These are phyloP conservation scores for Pomacea canaliculata DNA, from an alignment of 2,888 invertebrate species.

Conservation along the genomic window DNA sequence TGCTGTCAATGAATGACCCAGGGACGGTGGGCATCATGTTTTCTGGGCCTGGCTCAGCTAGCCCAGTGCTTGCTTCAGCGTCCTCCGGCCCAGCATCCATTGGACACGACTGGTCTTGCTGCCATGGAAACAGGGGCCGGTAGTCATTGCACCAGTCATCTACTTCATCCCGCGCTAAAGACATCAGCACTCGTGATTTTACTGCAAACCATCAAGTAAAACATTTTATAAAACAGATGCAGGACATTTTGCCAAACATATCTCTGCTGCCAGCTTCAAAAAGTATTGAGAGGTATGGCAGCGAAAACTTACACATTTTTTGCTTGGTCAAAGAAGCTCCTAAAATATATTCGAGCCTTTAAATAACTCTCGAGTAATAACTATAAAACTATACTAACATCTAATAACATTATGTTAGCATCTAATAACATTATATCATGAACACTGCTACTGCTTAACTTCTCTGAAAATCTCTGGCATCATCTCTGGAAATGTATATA, in stretches of 20 bases:
- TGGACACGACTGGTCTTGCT: slow-evolving; percentile 31
- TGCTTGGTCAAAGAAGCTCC: too few species aligned
- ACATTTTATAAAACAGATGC: neutral
- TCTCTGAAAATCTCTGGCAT: too few species aligned
- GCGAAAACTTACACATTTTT: too few species aligned
- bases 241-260: neutral
- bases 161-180: slow-evolving; percentile 55
- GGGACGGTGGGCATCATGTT: slow-evolving; percentile 5
- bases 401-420: too few species aligned
- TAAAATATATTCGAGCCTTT: too few species aligned
- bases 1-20: neutral
- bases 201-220: slow-evolving; percentile 44
- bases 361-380: too few species aligned
- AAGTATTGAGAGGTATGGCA: too few species aligned
- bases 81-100: slow-evolving; percentile 4
- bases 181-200: slow-evolving; percentile 62
- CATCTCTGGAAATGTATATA: too few species aligned
- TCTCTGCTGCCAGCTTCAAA: too few species aligned
- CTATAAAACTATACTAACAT: too few species aligned
- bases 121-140: slow-evolving; percentile 35
- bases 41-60: slow-evolving; percentile 5
- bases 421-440: too few species aligned
- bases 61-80: neutral
- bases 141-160: slow-evolving; percentile 39
- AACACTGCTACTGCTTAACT: too few species aligned